Conservation (phyloP, 2,797 vertebrate genomes). For the Melanotaenia boesemani region DNA sequence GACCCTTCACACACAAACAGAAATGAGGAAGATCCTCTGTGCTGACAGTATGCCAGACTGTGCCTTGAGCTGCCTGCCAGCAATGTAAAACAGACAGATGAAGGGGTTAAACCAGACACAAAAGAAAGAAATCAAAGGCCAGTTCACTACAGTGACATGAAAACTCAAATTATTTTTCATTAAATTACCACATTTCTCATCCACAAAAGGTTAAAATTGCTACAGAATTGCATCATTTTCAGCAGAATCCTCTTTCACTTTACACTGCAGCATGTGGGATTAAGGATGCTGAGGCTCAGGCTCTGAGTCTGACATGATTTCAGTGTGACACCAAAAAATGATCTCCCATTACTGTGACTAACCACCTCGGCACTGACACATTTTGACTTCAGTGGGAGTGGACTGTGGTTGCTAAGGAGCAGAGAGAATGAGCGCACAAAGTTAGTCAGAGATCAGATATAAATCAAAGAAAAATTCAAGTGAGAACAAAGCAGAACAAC, state of each 20-base stretch:
- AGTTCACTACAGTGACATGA: slow-evolving; percentile 6
- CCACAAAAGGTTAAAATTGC: background rate
- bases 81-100: slow-evolving; percentile 62
- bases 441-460: slow-evolving; percentile 12
- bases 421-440: slow-evolving; percentile 22
- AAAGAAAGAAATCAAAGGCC: slow-evolving; percentile 29
- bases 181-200: background rate
- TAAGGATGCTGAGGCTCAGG: slow-evolving; percentile 55
- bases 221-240: slow-evolving; percentile 1
- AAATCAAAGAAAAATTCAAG: slow-evolving; percentile 10
- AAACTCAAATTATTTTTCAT: background rate
- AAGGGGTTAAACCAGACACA: slow-evolving; percentile 49
- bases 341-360: slow-evolving; percentile 70
- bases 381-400: slow-evolving; percentile 10
- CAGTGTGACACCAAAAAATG: slow-evolving; percentile 70
- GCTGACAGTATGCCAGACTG: slow-evolving; percentile 52
- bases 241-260: slow-evolving; percentile 9
- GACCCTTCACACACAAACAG: slow-evolving; percentile 22
- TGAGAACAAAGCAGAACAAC: slow-evolving; percentile 1
- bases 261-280: slow-evolving; percentile 9
- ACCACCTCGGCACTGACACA: slow-evolving; percentile 47
- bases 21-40: slow-evolving; percentile 36
- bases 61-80: slow-evolving; percentile 69
- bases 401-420: slow-evolving; percentile 32
- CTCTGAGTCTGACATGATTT: slow-evolving; percentile 62